These are phyloP conservation scores for Euthynnus affinis DNA, from an alignment of 2,797 vertebrate species.

Conservation along the genomic window DNA sequence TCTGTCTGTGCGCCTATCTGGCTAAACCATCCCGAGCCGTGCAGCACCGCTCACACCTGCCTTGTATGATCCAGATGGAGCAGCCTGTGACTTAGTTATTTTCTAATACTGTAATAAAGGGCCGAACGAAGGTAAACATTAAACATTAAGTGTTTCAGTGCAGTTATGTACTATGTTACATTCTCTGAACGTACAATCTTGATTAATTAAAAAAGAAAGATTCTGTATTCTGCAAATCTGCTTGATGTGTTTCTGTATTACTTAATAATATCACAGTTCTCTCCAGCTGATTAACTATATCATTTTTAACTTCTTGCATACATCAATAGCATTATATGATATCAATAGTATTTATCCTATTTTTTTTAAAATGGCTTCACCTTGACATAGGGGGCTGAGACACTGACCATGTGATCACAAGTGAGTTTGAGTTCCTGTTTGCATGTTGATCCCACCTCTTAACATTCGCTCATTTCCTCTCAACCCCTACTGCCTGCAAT, in stretches of 20 bases:
- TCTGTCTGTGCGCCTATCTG: not conserved
- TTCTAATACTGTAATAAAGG: not conserved
- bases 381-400: no score
- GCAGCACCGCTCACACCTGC: constrained; percentile 31
- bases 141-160: not conserved
- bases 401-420: not conserved
- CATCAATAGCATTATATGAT: not conserved
- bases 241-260: not conserved
- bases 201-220: not conserved
- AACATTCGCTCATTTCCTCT: no score
- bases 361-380: no score
- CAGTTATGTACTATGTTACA: not conserved
- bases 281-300: no score
- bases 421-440: no score
- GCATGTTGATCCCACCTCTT: no score
- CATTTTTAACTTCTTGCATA: no score
- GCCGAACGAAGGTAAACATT: no score
- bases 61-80: constrained; percentile 21
- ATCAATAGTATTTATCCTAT: not conserved
- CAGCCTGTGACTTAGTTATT: not conserved
- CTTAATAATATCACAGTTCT: not conserved
- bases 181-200: no score
- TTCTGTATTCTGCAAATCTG: not conserved
- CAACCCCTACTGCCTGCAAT: no score
- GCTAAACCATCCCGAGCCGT: constrained; percentile 2